A percentile compares a stretch with the other conserved stretches of the same genome.
Evolutionary conservation across 1,140 invertebrate species (phyloP).

Genomic region (Drosophila rufa): DNA sequence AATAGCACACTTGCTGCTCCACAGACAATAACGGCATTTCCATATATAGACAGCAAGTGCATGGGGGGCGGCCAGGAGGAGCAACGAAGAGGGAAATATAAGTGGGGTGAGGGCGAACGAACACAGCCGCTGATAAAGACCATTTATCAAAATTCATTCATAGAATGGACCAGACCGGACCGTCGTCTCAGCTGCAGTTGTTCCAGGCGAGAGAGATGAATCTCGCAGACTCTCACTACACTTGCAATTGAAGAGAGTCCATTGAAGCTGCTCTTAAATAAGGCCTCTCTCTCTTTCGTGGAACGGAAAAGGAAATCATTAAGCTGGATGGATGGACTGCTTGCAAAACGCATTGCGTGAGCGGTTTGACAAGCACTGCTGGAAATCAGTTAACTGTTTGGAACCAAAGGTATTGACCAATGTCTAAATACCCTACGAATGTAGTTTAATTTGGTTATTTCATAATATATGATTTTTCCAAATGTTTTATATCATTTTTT

Average conservation of each 20-base stretch:
- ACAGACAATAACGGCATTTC: constrained; percentile 56
- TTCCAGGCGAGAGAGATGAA: not conserved
- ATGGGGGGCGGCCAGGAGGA: not conserved
- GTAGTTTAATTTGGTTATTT: not conserved
- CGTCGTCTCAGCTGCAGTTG: constrained; percentile 42
- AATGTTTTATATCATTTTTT: not conserved
- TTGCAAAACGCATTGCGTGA: constrained; percentile 48
- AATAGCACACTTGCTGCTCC: constrained; percentile 27
- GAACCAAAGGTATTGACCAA: not conserved
- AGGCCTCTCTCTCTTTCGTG: constrained; percentile 3
- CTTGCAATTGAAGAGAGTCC: constrained; percentile 38
- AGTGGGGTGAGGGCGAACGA: constrained; percentile 18
- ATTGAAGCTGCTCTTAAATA: constrained; percentile 56
- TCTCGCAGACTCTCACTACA: constrained; percentile 6
- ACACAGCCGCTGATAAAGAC: constrained; percentile 67
- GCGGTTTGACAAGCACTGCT: constrained; percentile 20
- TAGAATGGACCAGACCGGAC: constrained; percentile 42
- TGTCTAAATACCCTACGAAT: constrained; percentile 13
- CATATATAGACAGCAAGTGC: constrained; percentile 55
- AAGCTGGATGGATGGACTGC: constrained; percentile 47
- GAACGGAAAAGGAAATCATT: constrained; percentile 73
- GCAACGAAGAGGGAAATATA: not conserved
- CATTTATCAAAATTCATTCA: constrained; percentile 83
- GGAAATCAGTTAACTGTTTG: not conserved
- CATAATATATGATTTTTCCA: not conserved